Evolutionary conservation across 2,113 vertebrate species (phyloP).

Genomic region (Dunckerocampus dactyliophorus): DNA sequence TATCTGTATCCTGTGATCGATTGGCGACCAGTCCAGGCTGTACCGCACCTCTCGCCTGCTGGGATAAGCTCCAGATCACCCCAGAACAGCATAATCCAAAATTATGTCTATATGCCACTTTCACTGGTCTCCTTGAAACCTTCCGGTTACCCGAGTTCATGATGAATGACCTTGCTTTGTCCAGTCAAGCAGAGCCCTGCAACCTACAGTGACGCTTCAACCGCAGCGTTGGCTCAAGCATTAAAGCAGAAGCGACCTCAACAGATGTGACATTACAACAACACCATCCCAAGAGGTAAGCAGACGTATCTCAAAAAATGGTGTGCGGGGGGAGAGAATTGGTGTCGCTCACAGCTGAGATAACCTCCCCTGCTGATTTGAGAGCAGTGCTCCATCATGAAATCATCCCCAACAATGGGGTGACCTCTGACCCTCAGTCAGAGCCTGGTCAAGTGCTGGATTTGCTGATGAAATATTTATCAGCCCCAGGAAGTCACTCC

Average conservation of each 20-base stretch:
- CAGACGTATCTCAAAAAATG: constrained; percentile 19
- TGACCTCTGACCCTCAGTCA: constrained; percentile 62
- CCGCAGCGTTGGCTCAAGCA: constrained; percentile 35
- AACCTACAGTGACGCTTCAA: constrained; percentile 47
- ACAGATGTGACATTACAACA: constrained; percentile 66
- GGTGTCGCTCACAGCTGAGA: constrained; percentile 64
- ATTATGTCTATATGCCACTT: no score
- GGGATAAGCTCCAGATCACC: no score
- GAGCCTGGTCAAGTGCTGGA: constrained; percentile 50
- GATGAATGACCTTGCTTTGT: constrained; percentile 26
- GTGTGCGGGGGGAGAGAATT: constrained; percentile 21
- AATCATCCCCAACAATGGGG: constrained; percentile 60
- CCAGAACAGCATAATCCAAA: no score
- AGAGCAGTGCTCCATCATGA: constrained; percentile 57
- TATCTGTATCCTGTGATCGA: no score
- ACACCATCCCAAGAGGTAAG: constrained; percentile 20
- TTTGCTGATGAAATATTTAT: constrained; percentile 64
- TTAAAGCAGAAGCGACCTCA: constrained; percentile 51
- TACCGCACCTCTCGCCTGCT: no score
- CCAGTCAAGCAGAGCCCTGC: constrained; percentile 32
- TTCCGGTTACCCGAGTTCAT: constrained; percentile 55
- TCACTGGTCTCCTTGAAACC: constrained; percentile 8
- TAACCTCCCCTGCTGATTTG: constrained; percentile 63
- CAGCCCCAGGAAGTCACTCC: constrained; percentile 38
- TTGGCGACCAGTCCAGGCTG: no score